Evolutionary conservation across 2,113 vertebrate species (phyloP).

Genomic region (Semnopithecus entellus): DNA sequence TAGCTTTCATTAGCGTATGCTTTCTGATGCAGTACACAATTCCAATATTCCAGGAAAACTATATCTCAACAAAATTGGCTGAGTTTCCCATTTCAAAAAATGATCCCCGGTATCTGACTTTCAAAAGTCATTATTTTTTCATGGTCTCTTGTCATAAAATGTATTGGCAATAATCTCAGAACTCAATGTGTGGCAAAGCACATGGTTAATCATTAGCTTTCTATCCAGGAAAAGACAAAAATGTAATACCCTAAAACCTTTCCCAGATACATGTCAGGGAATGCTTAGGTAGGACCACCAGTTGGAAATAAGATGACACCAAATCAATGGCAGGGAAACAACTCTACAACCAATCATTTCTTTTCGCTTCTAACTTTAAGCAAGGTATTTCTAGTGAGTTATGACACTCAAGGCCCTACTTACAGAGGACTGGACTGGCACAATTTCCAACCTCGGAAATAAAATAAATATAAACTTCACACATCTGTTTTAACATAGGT

Average conservation of each 20-base stretch:
- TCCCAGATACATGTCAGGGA: neutral
- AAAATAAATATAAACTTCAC: neutral
- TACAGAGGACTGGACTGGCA: neutral
- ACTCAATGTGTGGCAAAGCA: neutral
- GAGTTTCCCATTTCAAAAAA: slow-evolving; percentile 22
- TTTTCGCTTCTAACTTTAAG: neutral
- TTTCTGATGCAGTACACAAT: slow-evolving; percentile 21
- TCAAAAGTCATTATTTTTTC: slow-evolving; percentile 24
- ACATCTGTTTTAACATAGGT: neutral
- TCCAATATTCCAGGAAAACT: slow-evolving; percentile 46
- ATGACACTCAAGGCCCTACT: neutral
- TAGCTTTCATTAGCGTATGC: slow-evolving; percentile 50
- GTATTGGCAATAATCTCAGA: neutral
- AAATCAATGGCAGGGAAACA: neutral
- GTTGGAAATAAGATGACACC: neutral
- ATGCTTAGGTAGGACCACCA: neutral
- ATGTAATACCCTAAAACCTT: neutral
- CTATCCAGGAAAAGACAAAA: neutral
- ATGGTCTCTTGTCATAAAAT: neutral
- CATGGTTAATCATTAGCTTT: neutral
- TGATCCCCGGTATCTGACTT: neutral
- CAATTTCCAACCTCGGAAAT: neutral
- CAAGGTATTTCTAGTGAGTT: neutral
- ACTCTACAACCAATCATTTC: neutral
- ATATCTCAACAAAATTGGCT: slow-evolving; percentile 20